Percentiles rank a stretch among this genome's conserved stretches.
Evolutionary conservation across 2,888 invertebrate species (phyloP).

Genomic region (Mythimna impura): DNA sequence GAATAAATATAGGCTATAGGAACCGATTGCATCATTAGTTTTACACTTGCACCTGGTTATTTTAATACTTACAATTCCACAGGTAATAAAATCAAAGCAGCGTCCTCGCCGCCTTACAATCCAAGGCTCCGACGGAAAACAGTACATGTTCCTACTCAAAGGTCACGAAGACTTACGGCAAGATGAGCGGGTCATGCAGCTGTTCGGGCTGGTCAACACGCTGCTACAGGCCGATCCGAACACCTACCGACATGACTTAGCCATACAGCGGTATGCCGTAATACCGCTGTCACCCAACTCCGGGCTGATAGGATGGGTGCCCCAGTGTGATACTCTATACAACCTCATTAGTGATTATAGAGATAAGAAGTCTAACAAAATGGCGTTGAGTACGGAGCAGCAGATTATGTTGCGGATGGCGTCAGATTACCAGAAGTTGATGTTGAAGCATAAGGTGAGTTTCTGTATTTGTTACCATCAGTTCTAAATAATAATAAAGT

Average conservation of each 20-base stretch:
- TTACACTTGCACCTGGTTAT: not conserved
- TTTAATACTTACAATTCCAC: conserved; percentile 43
- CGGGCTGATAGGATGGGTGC: conserved; percentile 99
- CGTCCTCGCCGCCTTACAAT: conserved; percentile 98
- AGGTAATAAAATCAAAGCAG: conserved; percentile 99
- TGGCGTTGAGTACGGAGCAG: conserved; percentile 98
- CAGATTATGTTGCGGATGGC: conserved; percentile 99
- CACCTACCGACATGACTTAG: conserved; percentile 96
- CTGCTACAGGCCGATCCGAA: conserved; percentile 98
- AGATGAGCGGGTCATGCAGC: conserved; percentile 99
- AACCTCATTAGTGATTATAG: conserved; percentile 99
- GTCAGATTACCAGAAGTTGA: conserved; percentile 98
- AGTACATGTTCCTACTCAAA: conserved; percentile 99
- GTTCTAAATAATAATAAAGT: not conserved
- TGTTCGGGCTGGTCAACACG: conserved; percentile 98
- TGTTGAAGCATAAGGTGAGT: conserved; percentile 97
- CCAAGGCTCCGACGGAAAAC: conserved; percentile 98
- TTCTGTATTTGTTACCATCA: not conserved
- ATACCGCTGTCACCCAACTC: conserved; percentile 99
- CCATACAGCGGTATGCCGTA: conserved; percentile 97
- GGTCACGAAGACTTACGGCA: conserved; percentile 99
- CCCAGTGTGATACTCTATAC: conserved; percentile 99
- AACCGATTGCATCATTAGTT: not conserved
- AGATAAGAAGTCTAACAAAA: conserved; percentile 96
- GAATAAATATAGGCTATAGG: too few species aligned